Base-by-base conservation (phyloP, 2,888 invertebrate species). In the Camponotus fellah region DNA sequence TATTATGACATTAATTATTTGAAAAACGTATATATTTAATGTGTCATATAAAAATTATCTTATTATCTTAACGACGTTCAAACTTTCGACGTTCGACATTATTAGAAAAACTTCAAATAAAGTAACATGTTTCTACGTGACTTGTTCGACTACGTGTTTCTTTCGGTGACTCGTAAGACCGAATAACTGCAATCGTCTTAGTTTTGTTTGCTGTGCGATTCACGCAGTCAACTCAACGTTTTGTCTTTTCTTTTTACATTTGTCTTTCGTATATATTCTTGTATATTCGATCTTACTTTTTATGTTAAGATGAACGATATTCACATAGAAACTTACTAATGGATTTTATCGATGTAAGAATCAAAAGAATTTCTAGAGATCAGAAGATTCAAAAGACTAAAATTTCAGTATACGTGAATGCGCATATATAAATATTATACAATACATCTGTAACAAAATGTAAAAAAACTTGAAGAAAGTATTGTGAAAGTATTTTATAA, bases 61-160 rank as follows among this genome's bases (percentile, higher is more conserved):
- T 71, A 3, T 58, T n/a, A n/a, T n/a, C n/a, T n/a, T 75, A 75
- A 43, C n/a, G n/a, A 43, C 32, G 43, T 26, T 75, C 14, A 26
- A 72, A 40, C 6, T n/a, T 12, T 14, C 62, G 58, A 62, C 60
- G 34, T 75, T 9, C 37, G 64, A 76, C 46, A 64, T 65, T 37
- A 21, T 76, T 37, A 64, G 46, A 49, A 64, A 43, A 34, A 46
- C 46, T 75, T 49, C 40, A 43, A 32, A 60, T 40, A 14, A n/a
- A 26, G 26, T 26, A 26, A 75, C 75, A 43, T 60, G 74, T 75
- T 72, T 75, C 75, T 62, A 62, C 75, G 62, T 75, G 75, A 75
- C 62, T 46, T 62, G 62, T 75, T 62, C 62, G 62, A 75, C 62
- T 10, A 75, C 62, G 62, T 75, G 62, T 75, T 62, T 75, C 75